phyloP scores from a whole-genome alignment of 2,113 vertebrate genomes.

The Galemys pyrenaicus region DNA sequence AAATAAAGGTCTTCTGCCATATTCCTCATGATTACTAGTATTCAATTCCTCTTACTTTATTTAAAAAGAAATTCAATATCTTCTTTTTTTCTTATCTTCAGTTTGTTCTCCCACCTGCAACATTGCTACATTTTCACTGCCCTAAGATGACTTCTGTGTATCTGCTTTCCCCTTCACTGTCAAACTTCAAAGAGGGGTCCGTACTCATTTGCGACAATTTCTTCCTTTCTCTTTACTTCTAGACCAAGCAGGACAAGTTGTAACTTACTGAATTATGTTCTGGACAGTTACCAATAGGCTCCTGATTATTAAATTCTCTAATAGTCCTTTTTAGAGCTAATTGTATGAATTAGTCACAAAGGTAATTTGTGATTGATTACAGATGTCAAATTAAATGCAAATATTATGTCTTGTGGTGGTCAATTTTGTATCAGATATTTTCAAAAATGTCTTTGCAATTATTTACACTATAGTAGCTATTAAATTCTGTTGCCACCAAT shows the following conservation, averaged over 20 bases:
- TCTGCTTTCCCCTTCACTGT: background rate
- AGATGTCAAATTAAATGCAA: slow-evolving; percentile 37
- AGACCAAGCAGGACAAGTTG: background rate
- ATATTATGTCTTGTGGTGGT: slow-evolving; percentile 21
- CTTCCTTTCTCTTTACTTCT: slow-evolving; percentile 23
- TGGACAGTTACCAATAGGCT: slow-evolving; percentile 21
- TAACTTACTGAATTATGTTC: background rate
- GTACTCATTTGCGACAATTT: background rate
- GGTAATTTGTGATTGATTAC: background rate
- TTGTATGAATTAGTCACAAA: slow-evolving; percentile 13
- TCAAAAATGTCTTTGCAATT: background rate
- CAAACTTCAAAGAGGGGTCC: background rate
- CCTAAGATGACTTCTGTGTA: background rate
- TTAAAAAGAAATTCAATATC: background rate
- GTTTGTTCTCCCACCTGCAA: slow-evolving; percentile 16
- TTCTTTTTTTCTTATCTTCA: background rate
- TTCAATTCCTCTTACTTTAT: background rate
- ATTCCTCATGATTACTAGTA: background rate
- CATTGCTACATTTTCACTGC: background rate
- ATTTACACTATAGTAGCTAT: background rate
- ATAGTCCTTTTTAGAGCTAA: background rate
- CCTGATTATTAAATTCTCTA: background rate
- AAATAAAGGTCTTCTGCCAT: background rate
- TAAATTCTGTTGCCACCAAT: background rate
- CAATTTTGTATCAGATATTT: slow-evolving; percentile 31